Evolutionary conservation across 2,888 invertebrate genomes (phyloP), one percentile per base, ranked within the genome.

Genomic region (Romanomermis culicivorax): DNA sequence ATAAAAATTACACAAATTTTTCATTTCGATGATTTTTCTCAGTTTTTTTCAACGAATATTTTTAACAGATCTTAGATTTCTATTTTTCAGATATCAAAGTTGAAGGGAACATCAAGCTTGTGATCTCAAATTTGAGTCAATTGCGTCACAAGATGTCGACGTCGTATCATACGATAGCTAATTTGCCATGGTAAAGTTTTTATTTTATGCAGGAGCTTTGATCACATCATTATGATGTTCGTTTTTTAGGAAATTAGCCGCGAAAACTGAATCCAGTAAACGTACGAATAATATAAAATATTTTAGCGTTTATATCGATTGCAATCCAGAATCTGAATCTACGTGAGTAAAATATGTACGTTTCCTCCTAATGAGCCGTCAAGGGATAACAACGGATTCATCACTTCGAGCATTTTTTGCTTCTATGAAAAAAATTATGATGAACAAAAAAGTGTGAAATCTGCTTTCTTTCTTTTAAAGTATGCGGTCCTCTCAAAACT

Each of bases 231-330:
- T 36, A 36, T 17, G 36, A 36, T 36, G 36, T 36, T 23, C 23
- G 7, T 23, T 30, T 27, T 54, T 7, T 36, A 57, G 65, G 65
- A 59, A 65, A n/a, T 54, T 66, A 43, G 64, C 66, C 1, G 66
- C 66, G 2, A 66, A 66, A 56, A 65, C 65, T 17, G 66, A 66
- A 56, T 63, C 60, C 55, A 59, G 64, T 29, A 64, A 64, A 54
- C 56, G 66, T 23, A 66, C 66, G 25, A 63, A 56, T 47, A 56
- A 42, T 50, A 50, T 53, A 27, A 56, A 56, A 42, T 65, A 60
- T 57, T 66, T 66, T 59, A 64, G 63, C 14, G 65, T 66, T 2
- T 65, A 65, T 58, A 65, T 66, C 42, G 66, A 66, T 57, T 66
- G 66, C 57, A 65, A 66, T 57, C 65, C 66, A 25, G 65, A 65